Evolutionary conservation across 2,888 invertebrate species (phyloP).

Genomic region (Taphrorychus bicolor): DNA sequence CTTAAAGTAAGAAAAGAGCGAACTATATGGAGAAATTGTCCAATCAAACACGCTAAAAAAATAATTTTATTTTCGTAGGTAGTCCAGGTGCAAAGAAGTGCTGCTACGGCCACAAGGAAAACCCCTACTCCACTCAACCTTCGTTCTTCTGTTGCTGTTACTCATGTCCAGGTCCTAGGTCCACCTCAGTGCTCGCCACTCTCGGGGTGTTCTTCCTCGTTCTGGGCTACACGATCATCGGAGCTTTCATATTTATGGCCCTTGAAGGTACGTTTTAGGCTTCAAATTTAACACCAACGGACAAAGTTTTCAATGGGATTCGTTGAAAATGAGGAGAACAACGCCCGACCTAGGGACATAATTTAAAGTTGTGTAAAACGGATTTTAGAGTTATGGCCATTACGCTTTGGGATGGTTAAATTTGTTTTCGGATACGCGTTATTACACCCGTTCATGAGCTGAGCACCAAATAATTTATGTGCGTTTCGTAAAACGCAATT

Average conservation of each 20-base stretch:
- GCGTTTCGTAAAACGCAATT: conserved; percentile 12
- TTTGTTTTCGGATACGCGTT: conserved; percentile 1
- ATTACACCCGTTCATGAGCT: background rate
- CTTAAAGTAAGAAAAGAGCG: too few species aligned
- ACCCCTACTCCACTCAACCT: conserved; percentile 41
- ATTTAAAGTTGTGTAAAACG: background rate
- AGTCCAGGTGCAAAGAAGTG: conserved; percentile 55
- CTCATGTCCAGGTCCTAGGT: conserved; percentile 60
- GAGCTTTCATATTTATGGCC: conserved; percentile 89
- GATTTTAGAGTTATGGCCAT: background rate
- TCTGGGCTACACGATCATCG: conserved; percentile 88
- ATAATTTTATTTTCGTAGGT: conserved; percentile 46
- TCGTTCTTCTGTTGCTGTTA: conserved; percentile 66
- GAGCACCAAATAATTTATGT: conserved; percentile 11
- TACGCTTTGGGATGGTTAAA: background rate
- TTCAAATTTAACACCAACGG: conserved; percentile 6
- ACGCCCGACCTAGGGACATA: background rate
- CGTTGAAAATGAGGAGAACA: background rate
- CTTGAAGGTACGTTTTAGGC: conserved; percentile 67
- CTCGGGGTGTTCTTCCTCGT: conserved; percentile 83
- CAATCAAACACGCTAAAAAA: too few species aligned
- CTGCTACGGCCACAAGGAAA: conserved; percentile 55
- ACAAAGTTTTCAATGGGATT: conserved; percentile 2
- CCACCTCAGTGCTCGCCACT: conserved; percentile 76
- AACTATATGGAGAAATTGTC: too few species aligned